Evolutionary conservation across 2,113 vertebrate genomes (phyloP).

Genomic region (Callopanchax toddi): DNA sequence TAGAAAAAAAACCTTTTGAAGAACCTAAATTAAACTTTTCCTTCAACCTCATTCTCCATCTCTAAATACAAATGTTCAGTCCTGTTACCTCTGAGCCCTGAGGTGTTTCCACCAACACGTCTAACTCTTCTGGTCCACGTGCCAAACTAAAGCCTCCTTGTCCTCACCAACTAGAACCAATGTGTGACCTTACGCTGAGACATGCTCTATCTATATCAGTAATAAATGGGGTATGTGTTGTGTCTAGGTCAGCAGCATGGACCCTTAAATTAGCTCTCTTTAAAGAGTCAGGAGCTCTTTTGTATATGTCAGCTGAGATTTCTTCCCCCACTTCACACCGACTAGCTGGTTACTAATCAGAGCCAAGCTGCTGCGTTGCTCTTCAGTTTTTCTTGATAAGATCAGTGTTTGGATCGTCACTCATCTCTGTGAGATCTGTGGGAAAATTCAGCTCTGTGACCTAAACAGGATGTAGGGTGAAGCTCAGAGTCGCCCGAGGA

Average conservation of each 20-base stretch:
- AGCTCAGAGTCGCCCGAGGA: conserved; percentile 35
- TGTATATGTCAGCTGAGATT: conserved; percentile 50
- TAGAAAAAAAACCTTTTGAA: too few species aligned
- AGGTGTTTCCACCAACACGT: too few species aligned
- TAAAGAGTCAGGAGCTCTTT: conserved; percentile 45
- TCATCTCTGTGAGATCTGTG: neutral
- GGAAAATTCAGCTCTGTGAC: conserved; percentile 11
- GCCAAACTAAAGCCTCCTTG: conserved; percentile 2
- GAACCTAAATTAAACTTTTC: too few species aligned
- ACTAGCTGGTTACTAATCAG: neutral
- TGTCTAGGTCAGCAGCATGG: conserved; percentile 68
- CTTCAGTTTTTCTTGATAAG: too few species aligned
- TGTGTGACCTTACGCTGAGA: conserved; percentile 37
- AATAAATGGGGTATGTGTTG: conserved; percentile 65
- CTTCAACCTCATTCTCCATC: too few species aligned
- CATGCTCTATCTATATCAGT: conserved; percentile 69
- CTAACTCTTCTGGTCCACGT: neutral
- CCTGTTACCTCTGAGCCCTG: too few species aligned
- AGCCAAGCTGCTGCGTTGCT: neutral
- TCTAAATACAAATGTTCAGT: too few species aligned
- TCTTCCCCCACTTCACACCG: neutral
- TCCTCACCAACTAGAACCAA: conserved; percentile 11
- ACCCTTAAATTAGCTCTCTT: conserved; percentile 71
- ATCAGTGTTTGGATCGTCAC: neutral
- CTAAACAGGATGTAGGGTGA: conserved; percentile 65